These are phyloP conservation scores for Cyanoliseus patagonus DNA, from an alignment of 2,113 vertebrate genomes.

Conservation along the genomic window DNA sequence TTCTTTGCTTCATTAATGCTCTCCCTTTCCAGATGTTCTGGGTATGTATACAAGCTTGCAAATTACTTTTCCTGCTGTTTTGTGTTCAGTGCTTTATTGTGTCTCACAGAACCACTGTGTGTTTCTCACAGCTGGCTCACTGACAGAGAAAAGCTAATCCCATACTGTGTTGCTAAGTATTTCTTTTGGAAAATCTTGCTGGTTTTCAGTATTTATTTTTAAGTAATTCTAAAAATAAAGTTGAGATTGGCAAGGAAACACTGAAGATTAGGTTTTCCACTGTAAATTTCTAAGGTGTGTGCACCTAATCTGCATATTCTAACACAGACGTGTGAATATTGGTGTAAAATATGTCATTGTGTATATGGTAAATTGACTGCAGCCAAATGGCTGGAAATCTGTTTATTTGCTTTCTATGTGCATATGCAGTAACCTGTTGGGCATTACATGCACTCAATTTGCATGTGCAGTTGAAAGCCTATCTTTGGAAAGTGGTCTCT, in stretches of 20 bases:
- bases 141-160: not conserved
- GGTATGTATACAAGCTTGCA: conserved; percentile 83
- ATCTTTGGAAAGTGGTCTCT: not conserved
- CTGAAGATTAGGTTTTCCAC: not conserved
- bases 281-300: not conserved
- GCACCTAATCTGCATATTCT: not conserved
- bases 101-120: conserved; percentile 6
- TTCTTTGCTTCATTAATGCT: conserved; percentile 80
- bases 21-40: conserved; percentile 84
- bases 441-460: not conserved
- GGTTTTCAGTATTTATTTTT: not conserved
- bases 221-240: not conserved
- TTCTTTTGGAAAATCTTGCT: not conserved
- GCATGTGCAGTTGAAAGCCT: not conserved
- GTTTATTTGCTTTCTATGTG: not conserved
- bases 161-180: not conserved
- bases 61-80: conserved; percentile 59
- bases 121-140: conserved; percentile 24
- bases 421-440: not conserved
- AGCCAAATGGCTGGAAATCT: not conserved
- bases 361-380: not conserved
- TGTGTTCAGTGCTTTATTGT: conserved; percentile 66
- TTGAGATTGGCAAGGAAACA: not conserved
- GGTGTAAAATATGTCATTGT: not conserved
- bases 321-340: not conserved